Evolutionary conservation across 1,140 invertebrate species (phyloP).

Genomic region (Phortica variegata): DNA sequence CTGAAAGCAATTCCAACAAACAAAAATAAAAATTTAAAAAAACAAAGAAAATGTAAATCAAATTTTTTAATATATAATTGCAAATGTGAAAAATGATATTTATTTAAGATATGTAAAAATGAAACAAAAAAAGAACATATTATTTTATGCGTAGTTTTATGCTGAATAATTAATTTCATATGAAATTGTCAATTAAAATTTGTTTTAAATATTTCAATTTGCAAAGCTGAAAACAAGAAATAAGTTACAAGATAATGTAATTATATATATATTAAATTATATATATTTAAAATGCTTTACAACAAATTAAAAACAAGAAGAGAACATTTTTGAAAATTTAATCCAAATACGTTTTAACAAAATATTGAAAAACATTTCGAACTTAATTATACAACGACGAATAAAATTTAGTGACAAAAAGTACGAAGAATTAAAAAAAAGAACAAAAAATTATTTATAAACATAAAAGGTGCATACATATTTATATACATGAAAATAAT

Average conservation of each 20-base stretch:
- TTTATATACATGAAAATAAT: conserved; percentile 26
- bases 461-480: conserved; percentile 29
- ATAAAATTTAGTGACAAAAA: conserved; percentile 35
- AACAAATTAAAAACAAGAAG: conserved; percentile 26
- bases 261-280: no score
- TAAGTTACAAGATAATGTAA: conserved; percentile 22
- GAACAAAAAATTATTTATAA: conserved; percentile 17
- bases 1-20: no score
- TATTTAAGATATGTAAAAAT: no score
- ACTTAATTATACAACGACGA: conserved; percentile 56
- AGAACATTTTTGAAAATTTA: not conserved
- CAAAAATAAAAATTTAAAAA: no score
- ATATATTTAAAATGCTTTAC: conserved; percentile 24
- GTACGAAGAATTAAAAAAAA: conserved; percentile 14
- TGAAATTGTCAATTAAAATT: conserved; percentile 52
- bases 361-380: conserved; percentile 54
- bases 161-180: conserved; percentile 47
- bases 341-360: conserved; percentile 4
- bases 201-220: conserved; percentile 52
- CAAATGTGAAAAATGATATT: no score
- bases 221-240: conserved; percentile 20
- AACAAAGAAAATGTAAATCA: no score
- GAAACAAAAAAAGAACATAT: not conserved
- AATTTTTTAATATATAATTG: no score
- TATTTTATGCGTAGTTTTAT: conserved; percentile 16